phyloP scores from a whole-genome alignment of 2,888 invertebrate species.

The Cheilosia impressa region DNA sequence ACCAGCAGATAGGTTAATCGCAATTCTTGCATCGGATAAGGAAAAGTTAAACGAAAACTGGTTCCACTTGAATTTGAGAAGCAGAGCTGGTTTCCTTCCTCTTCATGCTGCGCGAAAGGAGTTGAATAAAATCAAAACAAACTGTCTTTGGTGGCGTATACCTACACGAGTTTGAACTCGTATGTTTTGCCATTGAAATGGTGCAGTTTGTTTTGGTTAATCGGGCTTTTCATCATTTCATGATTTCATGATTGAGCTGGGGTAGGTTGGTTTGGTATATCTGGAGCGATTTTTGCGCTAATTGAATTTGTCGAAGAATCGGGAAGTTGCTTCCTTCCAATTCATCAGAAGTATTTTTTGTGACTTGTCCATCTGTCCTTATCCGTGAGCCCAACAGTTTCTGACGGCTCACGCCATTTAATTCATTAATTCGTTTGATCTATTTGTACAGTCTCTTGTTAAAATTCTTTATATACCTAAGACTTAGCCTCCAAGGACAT shows the following conservation, averaged over 20 bases:
- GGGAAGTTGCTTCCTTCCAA: too few species aligned
- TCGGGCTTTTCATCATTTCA: not conserved
- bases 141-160: not conserved
- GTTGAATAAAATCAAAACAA: conserved; percentile 21
- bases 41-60: conserved; percentile 73
- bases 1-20: conserved; percentile 68
- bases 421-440: too few species aligned
- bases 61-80: conserved; percentile 68
- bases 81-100: conserved; percentile 50
- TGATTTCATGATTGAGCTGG: not conserved
- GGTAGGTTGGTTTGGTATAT: not conserved
- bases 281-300: not conserved
- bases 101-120: conserved; percentile 16
- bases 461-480: too few species aligned
- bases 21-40: conserved; percentile 70
- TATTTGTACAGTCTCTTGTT: too few species aligned
- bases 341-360: too few species aligned
- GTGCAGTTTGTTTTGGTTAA: conserved; percentile 2
- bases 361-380: too few species aligned
- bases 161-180: not conserved
- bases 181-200: not conserved
- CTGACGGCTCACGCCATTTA: too few species aligned
- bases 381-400: too few species aligned
- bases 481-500: too few species aligned
- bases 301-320: not conserved